These are phyloP conservation scores for Pocillopora damicornis DNA, from an alignment of 64 coral and sea anemone genomes.

Conservation along the genomic window DNA sequence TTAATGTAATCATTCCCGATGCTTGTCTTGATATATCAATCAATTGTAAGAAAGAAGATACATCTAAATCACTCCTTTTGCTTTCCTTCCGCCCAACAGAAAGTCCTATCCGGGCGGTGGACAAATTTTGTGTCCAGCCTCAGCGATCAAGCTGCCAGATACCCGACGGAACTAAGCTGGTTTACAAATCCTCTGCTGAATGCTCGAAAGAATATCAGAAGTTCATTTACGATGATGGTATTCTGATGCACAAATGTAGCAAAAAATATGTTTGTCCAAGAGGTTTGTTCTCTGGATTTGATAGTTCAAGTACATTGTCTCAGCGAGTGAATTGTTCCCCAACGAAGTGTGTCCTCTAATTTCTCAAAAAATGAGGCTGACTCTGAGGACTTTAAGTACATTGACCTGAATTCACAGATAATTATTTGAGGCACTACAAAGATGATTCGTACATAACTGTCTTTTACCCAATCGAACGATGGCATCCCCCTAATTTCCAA, in stretches of 20 bases:
- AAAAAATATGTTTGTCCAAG: slow-evolving; percentile 32
- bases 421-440: too few relatives aligned
- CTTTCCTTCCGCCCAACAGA: neutral
- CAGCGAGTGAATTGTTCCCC: neutral
- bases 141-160: slow-evolving; percentile 1
- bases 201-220: slow-evolving; percentile 16
- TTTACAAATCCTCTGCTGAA: slow-evolving; percentile 10
- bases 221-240: slow-evolving; percentile 19
- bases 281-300: neutral
- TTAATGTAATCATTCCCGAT: too few relatives aligned
- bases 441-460: too few relatives aligned
- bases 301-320: neutral
- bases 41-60: too few relatives aligned
- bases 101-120: slow-evolving; percentile 23
- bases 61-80: neutral
- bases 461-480: too few relatives aligned
- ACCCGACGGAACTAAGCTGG: neutral
- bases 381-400: too few relatives aligned
- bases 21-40: too few relatives aligned
- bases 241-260: slow-evolving; percentile 35
- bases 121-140: slow-evolving; percentile 25
- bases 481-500: too few relatives aligned
- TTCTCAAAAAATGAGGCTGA: too few relatives aligned
- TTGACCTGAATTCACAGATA: too few relatives aligned
- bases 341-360: too few relatives aligned